Evolutionary conservation across 2,113 vertebrate species (phyloP), one percentile per base, ranked within the genome.

Genomic region (Notarius quadriscutis): DNA sequence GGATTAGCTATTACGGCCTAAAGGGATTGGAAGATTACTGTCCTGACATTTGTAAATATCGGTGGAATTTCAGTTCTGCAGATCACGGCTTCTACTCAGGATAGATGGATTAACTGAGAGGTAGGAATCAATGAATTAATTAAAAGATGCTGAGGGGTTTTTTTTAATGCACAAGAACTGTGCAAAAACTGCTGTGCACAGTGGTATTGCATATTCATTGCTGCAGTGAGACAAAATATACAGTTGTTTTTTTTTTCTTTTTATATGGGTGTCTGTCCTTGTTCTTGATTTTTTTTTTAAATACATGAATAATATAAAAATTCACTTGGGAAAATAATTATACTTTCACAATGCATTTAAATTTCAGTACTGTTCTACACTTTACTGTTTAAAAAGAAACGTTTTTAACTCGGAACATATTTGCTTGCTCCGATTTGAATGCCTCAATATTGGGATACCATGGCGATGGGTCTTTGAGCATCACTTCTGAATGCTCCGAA

Each of bases 11-110:
- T 92, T 92, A 91, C 88, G 93, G 91, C 94, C 94, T 94, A 94
- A 94, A 83, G 91, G 93, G 93, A 94, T 94, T 93, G 9, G 53
- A 87, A 93, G 95, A 95, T 95, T 95, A 93, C 90, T 89, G 90
- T 88, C 87, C 89, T 88, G 88, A 90, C 92, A 86, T 91, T 95
- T 94, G 92, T 95, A 93, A 92, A 92, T 93, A 94, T 94, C 91
- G 93, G 93, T 91, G 90, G 91, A 94, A 91, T 94, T 94, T 93
- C 91, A 91, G 91, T 93, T 94, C 91, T 91, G 90, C 92, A 90
- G 89, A 83, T 91, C 90, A 90, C 92, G 89, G 91, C 90, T 92
- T 87, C 86, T 86, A 89, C 92, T 91, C 87, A 89, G 87, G 30
- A 90, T 69, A 88, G 89, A 87, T 91, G 90, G 93, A 94, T 94